These are phyloP conservation scores for Pterophyllum scalare DNA, from an alignment of 2,113 vertebrate genomes.

Conservation along the genomic window DNA sequence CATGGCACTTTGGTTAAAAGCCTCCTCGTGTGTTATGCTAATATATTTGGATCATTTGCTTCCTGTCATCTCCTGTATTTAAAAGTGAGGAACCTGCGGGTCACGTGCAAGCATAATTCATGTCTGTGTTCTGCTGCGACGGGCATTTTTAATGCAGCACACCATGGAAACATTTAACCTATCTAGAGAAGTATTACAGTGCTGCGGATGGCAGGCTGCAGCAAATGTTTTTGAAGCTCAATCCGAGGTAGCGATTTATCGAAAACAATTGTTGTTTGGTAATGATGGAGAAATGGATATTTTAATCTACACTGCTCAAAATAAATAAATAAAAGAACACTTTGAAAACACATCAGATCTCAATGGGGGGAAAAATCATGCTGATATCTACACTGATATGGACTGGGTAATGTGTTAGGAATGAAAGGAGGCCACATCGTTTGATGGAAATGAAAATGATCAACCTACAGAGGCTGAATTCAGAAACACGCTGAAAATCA, in stretches of 20 bases:
- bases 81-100: neutral
- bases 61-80: conserved; percentile 14
- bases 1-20: conserved; percentile 43
- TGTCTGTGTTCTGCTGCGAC: neutral
- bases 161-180: neutral
- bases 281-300: neutral
- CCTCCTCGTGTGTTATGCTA: conserved; percentile 25
- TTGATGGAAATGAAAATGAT: too few species aligned
- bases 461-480: too few species aligned
- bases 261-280: neutral
- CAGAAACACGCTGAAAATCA: too few species aligned
- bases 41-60: conserved; percentile 26
- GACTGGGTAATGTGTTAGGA: too few species aligned
- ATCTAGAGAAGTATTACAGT: neutral
- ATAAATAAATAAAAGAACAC: too few species aligned
- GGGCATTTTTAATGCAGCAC: neutral
- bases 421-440: too few species aligned
- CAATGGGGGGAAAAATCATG: too few species aligned
- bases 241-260: neutral
- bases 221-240: neutral
- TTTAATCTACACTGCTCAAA: too few species aligned
- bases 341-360: too few species aligned
- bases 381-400: too few species aligned
- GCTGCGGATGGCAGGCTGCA: neutral
- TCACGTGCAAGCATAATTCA: neutral